phyloP scores from a whole-genome alignment of 2,797 vertebrate genomes.

The Eremophila alpestris region DNA sequence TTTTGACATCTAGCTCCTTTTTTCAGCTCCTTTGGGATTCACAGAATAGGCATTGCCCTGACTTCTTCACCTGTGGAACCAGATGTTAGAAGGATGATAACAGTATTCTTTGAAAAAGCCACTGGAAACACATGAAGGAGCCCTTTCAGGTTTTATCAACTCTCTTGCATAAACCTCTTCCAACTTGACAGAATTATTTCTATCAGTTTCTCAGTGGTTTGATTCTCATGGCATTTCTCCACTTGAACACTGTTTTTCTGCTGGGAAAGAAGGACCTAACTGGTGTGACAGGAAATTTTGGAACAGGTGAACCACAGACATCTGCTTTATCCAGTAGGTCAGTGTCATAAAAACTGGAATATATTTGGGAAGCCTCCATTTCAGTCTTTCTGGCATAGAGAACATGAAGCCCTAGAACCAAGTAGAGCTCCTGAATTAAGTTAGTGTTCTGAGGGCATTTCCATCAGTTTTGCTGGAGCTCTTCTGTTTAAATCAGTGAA shows the following conservation, averaged over 20 bases:
- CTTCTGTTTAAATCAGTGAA: background rate
- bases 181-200: background rate
- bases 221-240: background rate
- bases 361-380: background rate
- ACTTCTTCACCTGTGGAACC: background rate
- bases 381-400: background rate
- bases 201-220: background rate
- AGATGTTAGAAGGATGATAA: background rate
- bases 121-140: background rate
- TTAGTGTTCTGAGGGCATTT: background rate
- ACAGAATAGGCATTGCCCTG: background rate
- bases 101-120: background rate
- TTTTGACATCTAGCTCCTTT: conserved; percentile 6
- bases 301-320: background rate
- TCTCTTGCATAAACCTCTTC: background rate
- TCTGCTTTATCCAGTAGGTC: background rate
- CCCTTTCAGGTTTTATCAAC: background rate
- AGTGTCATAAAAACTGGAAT: background rate
- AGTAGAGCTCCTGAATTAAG: background rate
- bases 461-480: background rate
- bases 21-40: background rate
- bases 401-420: background rate
- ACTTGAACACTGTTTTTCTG: background rate
- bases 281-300: background rate
- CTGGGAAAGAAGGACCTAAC: background rate